These are phyloP conservation scores for Regulus satrapa DNA, from an alignment of 2,113 vertebrate species.

Conservation along the genomic window DNA sequence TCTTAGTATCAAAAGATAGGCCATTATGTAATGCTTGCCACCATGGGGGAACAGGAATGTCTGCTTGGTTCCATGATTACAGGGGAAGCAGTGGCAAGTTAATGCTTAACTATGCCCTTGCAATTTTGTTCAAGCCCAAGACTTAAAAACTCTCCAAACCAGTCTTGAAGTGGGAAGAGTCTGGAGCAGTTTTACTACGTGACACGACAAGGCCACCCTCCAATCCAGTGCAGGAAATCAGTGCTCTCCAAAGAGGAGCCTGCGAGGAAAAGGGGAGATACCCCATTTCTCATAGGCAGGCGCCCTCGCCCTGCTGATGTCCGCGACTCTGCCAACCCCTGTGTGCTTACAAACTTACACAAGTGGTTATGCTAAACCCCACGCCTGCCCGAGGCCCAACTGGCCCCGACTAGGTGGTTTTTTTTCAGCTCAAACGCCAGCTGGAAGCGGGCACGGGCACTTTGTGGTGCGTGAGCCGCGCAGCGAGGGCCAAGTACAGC, in stretches of 20 bases:
- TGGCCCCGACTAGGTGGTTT: rapidly evolving
- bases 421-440: not conserved
- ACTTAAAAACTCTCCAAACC: not conserved
- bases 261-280: not conserved
- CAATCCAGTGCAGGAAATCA: not conserved
- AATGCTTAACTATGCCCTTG: not conserved
- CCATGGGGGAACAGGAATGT: not conserved
- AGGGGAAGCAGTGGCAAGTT: not conserved
- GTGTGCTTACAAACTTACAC: not conserved
- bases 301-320: rapidly evolving
- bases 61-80: not conserved
- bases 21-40: not conserved
- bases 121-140: not conserved
- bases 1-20: not conserved
- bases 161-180: not conserved
- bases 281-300: rapidly evolving
- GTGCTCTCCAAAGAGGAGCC: not conserved
- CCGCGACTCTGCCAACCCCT: too few relatives aligned
- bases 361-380: not conserved
- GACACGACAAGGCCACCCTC: not conserved
- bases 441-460: not conserved
- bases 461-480: not conserved
- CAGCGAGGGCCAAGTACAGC: rapidly evolving
- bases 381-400: too few relatives aligned
- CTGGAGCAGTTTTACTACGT: not conserved